Evolutionary conservation across 2,797 vertebrate species (phyloP).

Genomic region (Cossypha heuglini): DNA sequence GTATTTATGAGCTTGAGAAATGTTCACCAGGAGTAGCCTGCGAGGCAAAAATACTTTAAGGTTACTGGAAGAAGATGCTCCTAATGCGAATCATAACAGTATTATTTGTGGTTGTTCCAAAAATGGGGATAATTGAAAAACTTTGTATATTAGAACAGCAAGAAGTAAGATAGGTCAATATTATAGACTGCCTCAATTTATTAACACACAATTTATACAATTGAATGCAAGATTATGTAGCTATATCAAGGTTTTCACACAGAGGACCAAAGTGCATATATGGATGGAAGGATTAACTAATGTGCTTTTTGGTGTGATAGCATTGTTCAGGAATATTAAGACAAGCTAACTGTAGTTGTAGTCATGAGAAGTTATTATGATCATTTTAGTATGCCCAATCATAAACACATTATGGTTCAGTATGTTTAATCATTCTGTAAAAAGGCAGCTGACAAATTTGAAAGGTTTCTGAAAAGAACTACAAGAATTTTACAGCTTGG

Average conservation of each 20-base stretch:
- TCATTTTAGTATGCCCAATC: background rate
- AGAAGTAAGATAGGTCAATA: background rate
- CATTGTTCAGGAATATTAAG: background rate
- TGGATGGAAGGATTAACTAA: background rate
- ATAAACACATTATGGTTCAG: background rate
- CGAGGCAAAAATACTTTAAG: background rate
- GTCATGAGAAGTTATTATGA: background rate
- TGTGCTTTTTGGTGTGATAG: background rate
- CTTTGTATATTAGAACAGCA: background rate
- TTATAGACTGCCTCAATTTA: background rate
- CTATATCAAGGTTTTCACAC: background rate
- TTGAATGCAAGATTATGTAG: background rate
- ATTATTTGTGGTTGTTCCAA: background rate
- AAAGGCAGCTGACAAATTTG: background rate
- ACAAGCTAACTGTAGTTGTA: background rate
- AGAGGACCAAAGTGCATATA: background rate
- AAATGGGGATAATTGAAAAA: background rate
- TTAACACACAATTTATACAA: background rate
- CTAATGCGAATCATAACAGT: background rate
- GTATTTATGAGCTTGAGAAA: background rate
- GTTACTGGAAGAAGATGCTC: background rate
- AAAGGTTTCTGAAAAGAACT: background rate
- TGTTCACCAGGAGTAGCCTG: background rate
- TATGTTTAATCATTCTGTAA: background rate
- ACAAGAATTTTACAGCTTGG: background rate